phyloP scores from a whole-genome alignment of 2,113 vertebrate genomes.

The Caranx melampygus region DNA sequence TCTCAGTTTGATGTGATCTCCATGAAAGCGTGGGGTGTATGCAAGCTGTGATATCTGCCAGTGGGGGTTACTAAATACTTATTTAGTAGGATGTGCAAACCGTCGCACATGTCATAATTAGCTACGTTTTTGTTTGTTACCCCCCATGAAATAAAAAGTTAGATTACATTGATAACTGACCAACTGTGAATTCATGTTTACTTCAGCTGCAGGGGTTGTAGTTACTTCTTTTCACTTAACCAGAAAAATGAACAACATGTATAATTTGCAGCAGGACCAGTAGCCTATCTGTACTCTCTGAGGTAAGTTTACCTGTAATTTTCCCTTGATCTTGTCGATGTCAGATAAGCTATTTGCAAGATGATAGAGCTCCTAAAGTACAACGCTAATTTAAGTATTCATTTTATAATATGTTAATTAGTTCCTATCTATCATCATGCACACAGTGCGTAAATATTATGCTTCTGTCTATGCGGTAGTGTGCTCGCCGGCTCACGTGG shows the following conservation, averaged over 20 bases:
- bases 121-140: not conserved
- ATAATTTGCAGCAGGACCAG: too few species aligned
- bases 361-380: not conserved
- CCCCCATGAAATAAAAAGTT: not conserved
- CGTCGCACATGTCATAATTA: not conserved
- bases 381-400: not conserved
- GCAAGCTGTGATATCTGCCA: too few species aligned
- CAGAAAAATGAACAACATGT: too few species aligned
- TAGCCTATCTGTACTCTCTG: too few species aligned
- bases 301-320: too few species aligned
- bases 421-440: not conserved
- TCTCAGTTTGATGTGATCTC: too few species aligned
- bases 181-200: not conserved
- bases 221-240: not conserved
- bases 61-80: too few species aligned
- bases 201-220: not conserved
- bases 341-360: not conserved
- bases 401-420: not conserved
- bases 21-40: too few species aligned
- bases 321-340: not conserved
- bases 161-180: too few species aligned
- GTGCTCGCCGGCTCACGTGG: constrained; percentile 84
- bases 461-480: not conserved
- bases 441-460: constrained; percentile 4
- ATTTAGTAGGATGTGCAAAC: too few species aligned